Base-by-base conservation (phyloP, 2,113 vertebrate species). In the Apodemus speciosus region DNA sequence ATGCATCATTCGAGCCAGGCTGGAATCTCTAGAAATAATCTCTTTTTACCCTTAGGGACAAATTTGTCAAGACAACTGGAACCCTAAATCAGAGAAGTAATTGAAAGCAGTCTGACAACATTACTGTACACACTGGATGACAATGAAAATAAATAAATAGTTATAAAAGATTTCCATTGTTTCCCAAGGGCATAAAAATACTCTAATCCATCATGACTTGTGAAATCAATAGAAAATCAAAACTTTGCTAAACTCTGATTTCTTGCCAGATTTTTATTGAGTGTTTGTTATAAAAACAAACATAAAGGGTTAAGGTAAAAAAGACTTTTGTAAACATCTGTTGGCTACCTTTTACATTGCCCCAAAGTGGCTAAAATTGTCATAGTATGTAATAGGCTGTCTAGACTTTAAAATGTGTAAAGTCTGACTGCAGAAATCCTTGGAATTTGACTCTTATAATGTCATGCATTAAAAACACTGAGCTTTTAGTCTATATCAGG, bases 81-180 rank as follows among this genome's bases (percentile, higher is more conserved):
- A 92, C 93, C 76, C 91, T 92, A 90, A 90, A 95, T 51, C 56
- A 93, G 18, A 87, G 38, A 88, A 92, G 71, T 92, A 93, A 76
- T 85, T 95, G 75, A 95, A 95, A 85, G 68, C 27, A 93, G 85
- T 72, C 90, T 94, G 66, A 85, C 64, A 85, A 66, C 81, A 94
- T 96, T 91, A 95, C 92, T 93, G 35, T 95, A 81, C 38, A 83
- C n/a, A 94, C 72, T 58, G n/a, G 51, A 88, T 93, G 75, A 93
- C 90, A 91, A 94, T 91, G 91, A 94, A 96, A 71, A 97, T 95
- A 94, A 95, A 95, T 97, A 92, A 97, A 96, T 98, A 97, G 77
- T 96, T 97, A 90, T 83, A 81, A 96, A 97, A 97, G 60, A 76
- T 95, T 97, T 97, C 94, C 80, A 81, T 85, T 96, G 88, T 71